Base-by-base conservation (phyloP, 2,888 invertebrate species). In the Xylota sylvarum region DNA sequence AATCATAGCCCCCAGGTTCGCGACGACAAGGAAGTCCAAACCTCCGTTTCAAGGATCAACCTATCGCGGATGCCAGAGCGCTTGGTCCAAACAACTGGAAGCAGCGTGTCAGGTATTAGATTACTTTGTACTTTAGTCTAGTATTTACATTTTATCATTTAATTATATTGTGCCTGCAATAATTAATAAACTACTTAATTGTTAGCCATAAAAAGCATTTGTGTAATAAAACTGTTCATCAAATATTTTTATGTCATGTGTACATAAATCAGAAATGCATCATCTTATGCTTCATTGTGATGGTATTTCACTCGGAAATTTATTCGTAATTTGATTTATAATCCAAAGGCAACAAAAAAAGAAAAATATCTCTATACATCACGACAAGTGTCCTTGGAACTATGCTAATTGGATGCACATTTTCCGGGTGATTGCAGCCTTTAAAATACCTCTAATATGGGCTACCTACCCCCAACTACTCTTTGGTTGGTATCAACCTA, bases 331-430 rank as follows among this genome's bases (percentile, higher is more conserved):
- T 14, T 43, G 7, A 46, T 32, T 10, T 50, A 60, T 60, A 43
- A 60, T 73, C 23, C 14, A 27, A 30, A 60, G 7, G 46, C 10
- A 37, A n/a, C n/a, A 50, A 46, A 43, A 17, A 43, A 27, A 12
- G 9, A 9, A 0, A 60, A 5, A 1, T 19, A 19, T 37, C 17
- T 40, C 0, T 3, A 6, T 27, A 52, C 58, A 30, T 37, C 73
- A n/a, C 48, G n/a, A n/a, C 17, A 27, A 74, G 50, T 43, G 74
- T 74, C 64, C 74, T 65, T 74, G 55, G 19, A 55, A 65, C 43
- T 74, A 74, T 74, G 74, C 35, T 74, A 65, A 74, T 74, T 74
- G 55, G 64, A 55, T 74, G 64, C 74, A 74, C 74, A 65, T 64
- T 74, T 74, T 65, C 55, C 46, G 64, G 52, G 23, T 74, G 64